These are phyloP conservation scores for Cariama cristata DNA, from an alignment of 2,113 vertebrate genomes.

Conservation along the genomic window DNA sequence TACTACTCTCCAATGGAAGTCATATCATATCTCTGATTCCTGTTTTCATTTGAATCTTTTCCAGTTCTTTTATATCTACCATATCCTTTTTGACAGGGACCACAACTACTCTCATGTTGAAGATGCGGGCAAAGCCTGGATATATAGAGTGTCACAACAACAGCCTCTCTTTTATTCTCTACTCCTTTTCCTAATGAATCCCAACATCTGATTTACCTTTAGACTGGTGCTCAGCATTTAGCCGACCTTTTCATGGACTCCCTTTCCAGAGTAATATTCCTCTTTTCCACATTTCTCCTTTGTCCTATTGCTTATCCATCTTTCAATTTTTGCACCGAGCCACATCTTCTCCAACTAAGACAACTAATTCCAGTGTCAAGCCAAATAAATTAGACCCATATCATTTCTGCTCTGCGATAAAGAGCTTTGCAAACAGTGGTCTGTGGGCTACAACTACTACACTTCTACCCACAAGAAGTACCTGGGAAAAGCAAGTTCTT, in stretches of 20 bases:
- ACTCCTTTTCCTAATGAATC: neutral
- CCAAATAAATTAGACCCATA: neutral
- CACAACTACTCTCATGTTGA: neutral
- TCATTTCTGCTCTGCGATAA: neutral
- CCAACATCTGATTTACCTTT: neutral
- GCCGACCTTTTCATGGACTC: neutral
- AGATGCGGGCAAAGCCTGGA: neutral
- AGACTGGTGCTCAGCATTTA: neutral
- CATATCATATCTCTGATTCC: neutral
- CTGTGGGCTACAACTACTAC: neutral
- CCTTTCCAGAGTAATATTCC: neutral
- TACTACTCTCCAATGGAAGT: neutral
- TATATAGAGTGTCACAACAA: neutral
- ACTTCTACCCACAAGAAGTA: neutral
- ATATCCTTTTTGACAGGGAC: neutral
- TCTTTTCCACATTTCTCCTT: neutral
- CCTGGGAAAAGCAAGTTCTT: neutral
- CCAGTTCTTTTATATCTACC: neutral
- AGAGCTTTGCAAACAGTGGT: neutral
- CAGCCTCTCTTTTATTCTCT: neutral
- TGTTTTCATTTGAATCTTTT: neutral
- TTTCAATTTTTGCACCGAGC: neutral
- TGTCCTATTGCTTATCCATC: neutral
- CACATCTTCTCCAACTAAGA: neutral
- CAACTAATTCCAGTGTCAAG: neutral